Conservation (phyloP, 2,113 vertebrate species). For the Phylloscopus trochilus region DNA sequence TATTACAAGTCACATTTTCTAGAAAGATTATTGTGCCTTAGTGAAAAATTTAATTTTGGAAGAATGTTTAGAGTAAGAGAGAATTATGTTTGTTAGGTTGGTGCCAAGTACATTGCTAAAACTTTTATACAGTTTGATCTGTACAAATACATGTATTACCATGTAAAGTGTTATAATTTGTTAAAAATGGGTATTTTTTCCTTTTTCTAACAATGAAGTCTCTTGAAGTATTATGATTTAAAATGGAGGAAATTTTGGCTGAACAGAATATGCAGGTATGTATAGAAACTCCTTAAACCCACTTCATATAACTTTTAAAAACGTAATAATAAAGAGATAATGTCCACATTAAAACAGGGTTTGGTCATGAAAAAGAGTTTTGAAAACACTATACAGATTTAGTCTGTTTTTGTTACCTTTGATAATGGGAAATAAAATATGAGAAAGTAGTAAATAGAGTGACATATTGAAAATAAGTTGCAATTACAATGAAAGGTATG, state of each 20-base stretch:
- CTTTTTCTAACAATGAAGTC: background rate
- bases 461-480: background rate
- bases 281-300: background rate
- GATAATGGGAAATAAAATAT: background rate
- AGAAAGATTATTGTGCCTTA: background rate
- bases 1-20: background rate
- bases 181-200: background rate
- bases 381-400: background rate
- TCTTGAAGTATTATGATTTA: background rate
- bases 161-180: background rate
- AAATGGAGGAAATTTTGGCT: background rate
- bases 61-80: background rate
- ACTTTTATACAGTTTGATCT: background rate
- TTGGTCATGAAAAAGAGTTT: background rate
- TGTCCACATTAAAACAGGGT: background rate
- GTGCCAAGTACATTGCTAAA: background rate
- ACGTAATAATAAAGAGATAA: background rate
- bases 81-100: background rate
- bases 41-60: background rate
- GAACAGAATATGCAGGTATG: background rate
- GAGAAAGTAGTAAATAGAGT: background rate
- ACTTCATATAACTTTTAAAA: background rate
- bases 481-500: background rate
- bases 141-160: background rate
- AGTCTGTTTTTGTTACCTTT: background rate